phyloP scores from a whole-genome alignment of 2,888 invertebrate species.

The Cryptus viduatorius region DNA sequence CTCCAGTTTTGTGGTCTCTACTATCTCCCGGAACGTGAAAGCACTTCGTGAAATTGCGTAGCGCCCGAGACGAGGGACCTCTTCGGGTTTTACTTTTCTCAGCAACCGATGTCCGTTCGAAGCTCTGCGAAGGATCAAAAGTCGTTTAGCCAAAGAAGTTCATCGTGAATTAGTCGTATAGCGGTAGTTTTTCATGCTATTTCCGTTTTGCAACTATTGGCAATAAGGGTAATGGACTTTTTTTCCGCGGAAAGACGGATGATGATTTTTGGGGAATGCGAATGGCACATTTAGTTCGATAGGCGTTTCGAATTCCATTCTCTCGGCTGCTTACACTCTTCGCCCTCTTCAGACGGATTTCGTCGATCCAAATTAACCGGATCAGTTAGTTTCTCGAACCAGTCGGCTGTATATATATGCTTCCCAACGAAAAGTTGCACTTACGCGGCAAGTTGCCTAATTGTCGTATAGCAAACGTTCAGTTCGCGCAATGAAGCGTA shows the following conservation, averaged over 20 bases:
- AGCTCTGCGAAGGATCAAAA: slow-evolving; percentile 38
- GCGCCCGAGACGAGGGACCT: background rate
- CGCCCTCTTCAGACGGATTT: background rate
- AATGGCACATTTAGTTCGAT: background rate
- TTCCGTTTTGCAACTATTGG: background rate
- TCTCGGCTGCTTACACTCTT: background rate
- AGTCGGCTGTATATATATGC: background rate
- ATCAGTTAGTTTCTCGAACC: background rate
- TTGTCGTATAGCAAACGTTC: slow-evolving; percentile 47
- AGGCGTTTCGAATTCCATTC: background rate
- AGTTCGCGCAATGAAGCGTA: slow-evolving; percentile 47
- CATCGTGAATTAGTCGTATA: background rate
- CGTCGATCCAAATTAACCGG: background rate
- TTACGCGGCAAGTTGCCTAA: slow-evolving; percentile 42
- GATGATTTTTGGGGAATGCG: background rate
- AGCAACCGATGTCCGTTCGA: background rate
- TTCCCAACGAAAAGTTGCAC: background rate
- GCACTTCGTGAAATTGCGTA: slow-evolving; percentile 2
- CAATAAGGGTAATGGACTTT: background rate
- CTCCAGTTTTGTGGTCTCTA: slow-evolving; percentile 18
- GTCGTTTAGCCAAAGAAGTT: slow-evolving; percentile 20
- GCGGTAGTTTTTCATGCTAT: background rate
- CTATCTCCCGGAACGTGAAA: background rate
- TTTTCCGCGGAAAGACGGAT: background rate
- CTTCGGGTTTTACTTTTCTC: slow-evolving; percentile 1